Conservation (phyloP, 2,888 invertebrate species). For the Tinea trinotella region DNA sequence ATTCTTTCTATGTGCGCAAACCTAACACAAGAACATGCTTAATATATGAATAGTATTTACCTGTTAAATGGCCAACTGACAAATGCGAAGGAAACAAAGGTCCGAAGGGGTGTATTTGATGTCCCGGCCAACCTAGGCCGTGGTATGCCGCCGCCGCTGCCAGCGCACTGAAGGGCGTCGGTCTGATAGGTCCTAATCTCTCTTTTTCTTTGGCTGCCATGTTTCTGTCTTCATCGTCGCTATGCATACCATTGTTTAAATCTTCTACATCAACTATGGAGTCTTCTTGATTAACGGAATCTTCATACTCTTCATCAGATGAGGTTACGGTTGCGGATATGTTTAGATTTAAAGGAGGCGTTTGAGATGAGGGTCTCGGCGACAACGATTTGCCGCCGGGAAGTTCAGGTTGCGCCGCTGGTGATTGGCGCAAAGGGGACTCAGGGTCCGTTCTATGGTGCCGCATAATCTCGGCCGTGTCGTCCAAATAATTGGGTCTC, state of each 20-base stretch:
- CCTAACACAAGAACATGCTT: too few relatives aligned
- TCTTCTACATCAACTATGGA: slow-evolving; percentile 87
- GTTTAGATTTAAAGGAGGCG: slow-evolving; percentile 61
- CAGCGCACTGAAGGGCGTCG: slow-evolving; percentile 82
- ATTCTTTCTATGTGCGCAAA: too few relatives aligned
- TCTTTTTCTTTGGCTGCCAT: slow-evolving; percentile 43
- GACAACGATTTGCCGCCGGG: slow-evolving; percentile 56
- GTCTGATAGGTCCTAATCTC: slow-evolving; percentile 76
- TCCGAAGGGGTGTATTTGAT: slow-evolving; percentile 72
- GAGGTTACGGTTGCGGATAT: slow-evolving; percentile 63
- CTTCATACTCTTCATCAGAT: slow-evolving; percentile 77
- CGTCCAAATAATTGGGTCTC: slow-evolving; percentile 69
- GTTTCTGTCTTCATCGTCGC: slow-evolving; percentile 61
- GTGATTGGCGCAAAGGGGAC: slow-evolving; percentile 60
- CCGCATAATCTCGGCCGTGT: slow-evolving; percentile 60
- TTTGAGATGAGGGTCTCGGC: slow-evolving; percentile 53
- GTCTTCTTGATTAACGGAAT: slow-evolving; percentile 78
- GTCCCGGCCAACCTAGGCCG: slow-evolving; percentile 73
- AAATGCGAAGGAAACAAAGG: slow-evolving; percentile 80
- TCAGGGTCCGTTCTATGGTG: slow-evolving; percentile 67
- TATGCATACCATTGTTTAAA: slow-evolving; percentile 71
- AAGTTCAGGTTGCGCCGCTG: slow-evolving; percentile 57
- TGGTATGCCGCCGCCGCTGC: slow-evolving; percentile 81
- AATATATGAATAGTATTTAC: too few relatives aligned
- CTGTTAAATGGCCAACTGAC: slow-evolving; percentile 61